Evolutionary conservation across 2,797 vertebrate genomes (phyloP).

Genomic region (Acanthurus leucopareius): DNA sequence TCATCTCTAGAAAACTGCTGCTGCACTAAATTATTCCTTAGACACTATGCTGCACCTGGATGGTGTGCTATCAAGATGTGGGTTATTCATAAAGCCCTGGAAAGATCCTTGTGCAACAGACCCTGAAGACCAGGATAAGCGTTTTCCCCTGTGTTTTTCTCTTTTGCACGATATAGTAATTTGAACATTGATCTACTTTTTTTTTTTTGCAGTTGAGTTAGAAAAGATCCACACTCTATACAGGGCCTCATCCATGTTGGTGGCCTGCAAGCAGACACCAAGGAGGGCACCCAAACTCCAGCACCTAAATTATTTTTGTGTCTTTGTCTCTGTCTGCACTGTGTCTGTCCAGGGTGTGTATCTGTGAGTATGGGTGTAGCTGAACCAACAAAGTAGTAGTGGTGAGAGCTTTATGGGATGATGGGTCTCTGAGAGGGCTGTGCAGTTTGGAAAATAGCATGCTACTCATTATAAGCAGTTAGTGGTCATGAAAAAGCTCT

Average conservation of each 20-base stretch:
- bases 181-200: slow-evolving; percentile 34
- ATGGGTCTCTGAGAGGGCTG: slow-evolving; percentile 59
- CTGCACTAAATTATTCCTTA: slow-evolving; percentile 70
- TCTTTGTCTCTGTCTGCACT: slow-evolving; percentile 29
- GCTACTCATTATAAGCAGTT: slow-evolving; percentile 72
- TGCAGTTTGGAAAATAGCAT: slow-evolving; percentile 64
- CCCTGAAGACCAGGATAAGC: slow-evolving; percentile 15
- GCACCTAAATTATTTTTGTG: slow-evolving; percentile 50
- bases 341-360: slow-evolving; percentile 47
- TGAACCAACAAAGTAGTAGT: slow-evolving; percentile 67
- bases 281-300: slow-evolving; percentile 30
- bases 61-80: slow-evolving; percentile 49
- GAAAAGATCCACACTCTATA: slow-evolving; percentile 11
- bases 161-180: background rate
- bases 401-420: slow-evolving; percentile 64
- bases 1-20: slow-evolving; percentile 16
- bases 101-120: slow-evolving; percentile 42
- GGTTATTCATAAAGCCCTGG: slow-evolving; percentile 69
- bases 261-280: background rate
- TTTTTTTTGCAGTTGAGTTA: background rate
- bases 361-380: slow-evolving; percentile 65
- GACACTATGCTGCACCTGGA: slow-evolving; percentile 55
- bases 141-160: slow-evolving; percentile 20
- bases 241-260: slow-evolving; percentile 18
- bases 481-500: slow-evolving; percentile 67